Evolutionary conservation across 2,888 invertebrate species (phyloP), one percentile per base, ranked within the genome.

Genomic region (Clepsis dumicolana): DNA sequence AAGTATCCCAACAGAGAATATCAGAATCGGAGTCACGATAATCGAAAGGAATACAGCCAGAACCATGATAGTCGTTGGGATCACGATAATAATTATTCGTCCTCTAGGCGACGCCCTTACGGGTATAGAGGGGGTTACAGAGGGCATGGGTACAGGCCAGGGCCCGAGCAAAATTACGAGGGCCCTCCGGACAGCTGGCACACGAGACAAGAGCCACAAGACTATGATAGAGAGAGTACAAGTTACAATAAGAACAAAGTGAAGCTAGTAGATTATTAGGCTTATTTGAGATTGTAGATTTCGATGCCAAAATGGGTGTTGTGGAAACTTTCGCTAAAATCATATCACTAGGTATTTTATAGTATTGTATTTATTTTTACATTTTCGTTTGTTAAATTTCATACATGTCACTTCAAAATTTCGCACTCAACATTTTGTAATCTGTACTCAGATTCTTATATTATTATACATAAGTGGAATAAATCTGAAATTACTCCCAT

Each of bases 231-330:
- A 66, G 77, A 79, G n/a, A 64, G 66, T 25, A 38, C 74, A 8
- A 78, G 79, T 2, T 60, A 70, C 24, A 69, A 75, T 35, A 86
- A 77, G 73, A 87, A 74, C 65, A 90, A 86, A 82, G 84, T 92
- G 4, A 92, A 91, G 79, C 83, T 93, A 67, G 92, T 93, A 38
- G 92, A 93, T 80, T 93, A 93, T 76, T 92, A 79, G 52, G 38
- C 25, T 7, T 27, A 14, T 48, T 61, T 16, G 12, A 53, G 38
- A 27, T 57, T 63, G 56, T 41, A 63, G 24, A 66, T 66, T 50
- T 72, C 66, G 69, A 75, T 74, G 75, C 76, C 77, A 78, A 80
- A 79, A 77, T 77, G 74, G 71, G 50, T 75, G 62, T 59, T 70
- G 32, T 62, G 59, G 60, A 67, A 73, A 71, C 69, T 53, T 74